These are phyloP conservation scores for Burhinus bistriatus DNA, from an alignment of 2,113 vertebrate genomes.

Conservation along the genomic window DNA sequence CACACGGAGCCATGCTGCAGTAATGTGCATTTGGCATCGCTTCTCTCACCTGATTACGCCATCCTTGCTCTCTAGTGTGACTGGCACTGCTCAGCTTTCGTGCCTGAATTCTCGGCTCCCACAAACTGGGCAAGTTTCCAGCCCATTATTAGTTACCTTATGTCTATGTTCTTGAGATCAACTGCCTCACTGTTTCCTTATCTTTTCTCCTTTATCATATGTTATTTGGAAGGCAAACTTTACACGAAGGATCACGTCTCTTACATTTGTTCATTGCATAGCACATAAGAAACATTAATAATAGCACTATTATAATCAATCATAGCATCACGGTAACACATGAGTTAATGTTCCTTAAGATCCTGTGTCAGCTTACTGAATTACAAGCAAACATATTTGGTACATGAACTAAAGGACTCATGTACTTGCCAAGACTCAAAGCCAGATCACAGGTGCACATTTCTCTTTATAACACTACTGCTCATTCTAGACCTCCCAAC, in stretches of 20 bases:
- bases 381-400: slow-evolving; percentile 29
- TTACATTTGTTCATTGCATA: neutral
- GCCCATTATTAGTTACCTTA: slow-evolving; percentile 36
- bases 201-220: neutral
- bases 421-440: neutral
- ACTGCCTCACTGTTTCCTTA: neutral
- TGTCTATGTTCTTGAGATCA: slow-evolving; percentile 5
- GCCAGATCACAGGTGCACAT: neutral
- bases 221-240: slow-evolving; percentile 21
- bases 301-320: neutral
- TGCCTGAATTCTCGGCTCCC: neutral
- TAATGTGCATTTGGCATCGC: neutral
- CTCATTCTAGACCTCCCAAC: neutral
- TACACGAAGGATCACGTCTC: neutral
- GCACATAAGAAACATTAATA: neutral
- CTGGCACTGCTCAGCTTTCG: slow-evolving; percentile 2
- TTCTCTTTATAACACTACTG: neutral
- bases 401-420: slow-evolving; percentile 8
- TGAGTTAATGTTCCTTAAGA: slow-evolving; percentile 24
- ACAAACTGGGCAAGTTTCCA: slow-evolving; percentile 29
- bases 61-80: neutral
- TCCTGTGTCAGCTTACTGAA: neutral
- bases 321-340: neutral
- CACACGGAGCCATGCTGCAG: neutral
- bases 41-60: neutral